phyloP scores from a whole-genome alignment of 2,797 vertebrate species.

The Poecile montanus region DNA sequence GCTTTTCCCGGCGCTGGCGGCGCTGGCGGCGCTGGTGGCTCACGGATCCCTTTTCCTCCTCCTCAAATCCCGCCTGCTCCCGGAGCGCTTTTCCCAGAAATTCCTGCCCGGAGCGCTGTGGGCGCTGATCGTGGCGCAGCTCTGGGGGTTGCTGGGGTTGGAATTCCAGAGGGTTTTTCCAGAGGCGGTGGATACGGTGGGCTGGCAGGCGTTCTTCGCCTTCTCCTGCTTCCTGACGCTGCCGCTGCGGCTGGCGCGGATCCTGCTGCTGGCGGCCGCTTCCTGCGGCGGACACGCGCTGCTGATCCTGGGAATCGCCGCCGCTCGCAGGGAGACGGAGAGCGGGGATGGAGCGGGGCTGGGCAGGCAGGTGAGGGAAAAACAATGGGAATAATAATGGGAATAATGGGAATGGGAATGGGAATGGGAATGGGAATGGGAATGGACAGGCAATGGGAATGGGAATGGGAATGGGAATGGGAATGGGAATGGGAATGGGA shows the following conservation, averaged over 20 bases:
- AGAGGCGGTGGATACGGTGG: slow-evolving; percentile 85
- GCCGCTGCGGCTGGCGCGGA: slow-evolving; percentile 84
- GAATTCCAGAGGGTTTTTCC: slow-evolving; percentile 72
- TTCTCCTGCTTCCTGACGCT: slow-evolving; percentile 92
- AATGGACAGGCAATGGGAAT: too few relatives aligned
- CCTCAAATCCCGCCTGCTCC: slow-evolving; percentile 77
- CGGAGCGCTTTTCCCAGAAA: slow-evolving; percentile 69
- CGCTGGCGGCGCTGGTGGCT: slow-evolving; percentile 74
- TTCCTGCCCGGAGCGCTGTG: slow-evolving; percentile 86
- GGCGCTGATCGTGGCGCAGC: slow-evolving; percentile 85
- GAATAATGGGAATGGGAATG: too few relatives aligned
- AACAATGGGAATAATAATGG: too few relatives aligned
- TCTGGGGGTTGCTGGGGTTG: slow-evolving; percentile 82
- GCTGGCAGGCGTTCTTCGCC: slow-evolving; percentile 93
- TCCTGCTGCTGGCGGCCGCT: slow-evolving; percentile 81
- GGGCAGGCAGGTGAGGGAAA: not conserved
- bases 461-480: too few relatives aligned
- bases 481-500: too few relatives aligned
- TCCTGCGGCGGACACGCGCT: slow-evolving; percentile 86
- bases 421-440: too few relatives aligned
- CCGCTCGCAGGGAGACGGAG: slow-evolving; percentile 72
- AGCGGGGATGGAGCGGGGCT: not conserved
- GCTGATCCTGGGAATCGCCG: slow-evolving; percentile 80
- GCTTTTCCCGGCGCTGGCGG: slow-evolving; percentile 65
- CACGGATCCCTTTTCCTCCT: slow-evolving; percentile 81